Evolutionary conservation across 2,888 invertebrate species (phyloP), one percentile per base, ranked within the genome.

Genomic region (Ypsolopha scabrella): DNA sequence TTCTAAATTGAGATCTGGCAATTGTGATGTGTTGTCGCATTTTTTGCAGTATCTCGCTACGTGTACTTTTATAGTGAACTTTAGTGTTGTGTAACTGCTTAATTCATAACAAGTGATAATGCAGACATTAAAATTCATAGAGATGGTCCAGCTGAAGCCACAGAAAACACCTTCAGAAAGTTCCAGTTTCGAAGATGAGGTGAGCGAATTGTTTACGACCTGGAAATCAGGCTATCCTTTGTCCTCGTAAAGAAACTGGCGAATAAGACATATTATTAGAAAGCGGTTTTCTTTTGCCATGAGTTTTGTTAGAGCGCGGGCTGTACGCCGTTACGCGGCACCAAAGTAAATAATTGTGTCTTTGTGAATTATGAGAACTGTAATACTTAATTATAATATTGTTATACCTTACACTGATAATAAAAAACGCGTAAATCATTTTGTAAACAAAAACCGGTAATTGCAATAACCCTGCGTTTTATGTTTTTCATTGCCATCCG

Each of bases 111-210:
- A 43, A 43, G 11, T 43, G 14, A 13, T 14, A 36, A 50, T 83
- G 82, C 80, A 82, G 69, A 75, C 81, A 64, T 76, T 83, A 67
- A 83, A 82, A 68, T 83, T 78, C 76, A 81, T 82, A 70, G 85
- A 83, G 62, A 82, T 85, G 85, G 82, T 83, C 65, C 75, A 75
- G 55, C 75, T 83, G 56, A 80, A 78, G 53, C 75, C 80, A 11
- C 24, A 24, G 58, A 65, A 54, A 58, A 66, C 51, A 41, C 35
- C 8, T 0, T n/a, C 41, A 11, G 35, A 39, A 9, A 49, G 75
- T 64, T 65, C 75, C 56, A 65, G 71, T 70, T 82, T 70, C 70
- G 79, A 81, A 64, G 65, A 53, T 59, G 74, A 81, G 82, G 82
- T 83, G 69, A 81, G 78, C 14, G 24, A 43, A 13, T 43, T 14